A percentile compares a stretch with the other conserved stretches of the same genome.
Evolutionary conservation across 2,888 invertebrate genomes (phyloP).

Genomic region (Cabera pusaria): DNA sequence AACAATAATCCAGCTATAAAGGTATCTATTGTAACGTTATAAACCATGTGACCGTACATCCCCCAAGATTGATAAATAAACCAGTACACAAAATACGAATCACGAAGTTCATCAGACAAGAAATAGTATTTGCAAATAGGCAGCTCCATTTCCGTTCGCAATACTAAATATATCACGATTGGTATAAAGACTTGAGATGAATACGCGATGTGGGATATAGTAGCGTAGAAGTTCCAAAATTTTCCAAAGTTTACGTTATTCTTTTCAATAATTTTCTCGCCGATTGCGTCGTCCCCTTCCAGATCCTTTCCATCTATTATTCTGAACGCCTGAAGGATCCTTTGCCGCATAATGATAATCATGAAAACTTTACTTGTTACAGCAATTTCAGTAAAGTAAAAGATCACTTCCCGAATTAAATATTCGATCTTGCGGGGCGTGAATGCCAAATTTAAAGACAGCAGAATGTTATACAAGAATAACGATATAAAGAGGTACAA

Average conservation of each 20-base stretch:
- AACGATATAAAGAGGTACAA: slow-evolving; percentile 46
- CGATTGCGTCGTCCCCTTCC: slow-evolving; percentile 42
- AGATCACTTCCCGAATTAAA: slow-evolving; percentile 59
- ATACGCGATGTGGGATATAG: slow-evolving; percentile 46
- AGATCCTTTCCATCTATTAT: slow-evolving; percentile 56
- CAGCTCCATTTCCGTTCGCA: slow-evolving; percentile 43
- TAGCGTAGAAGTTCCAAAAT: slow-evolving; percentile 41
- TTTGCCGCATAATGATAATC: slow-evolving; percentile 48
- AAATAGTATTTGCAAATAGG: slow-evolving; percentile 69
- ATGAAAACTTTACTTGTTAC: slow-evolving; percentile 55
- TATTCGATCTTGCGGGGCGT: slow-evolving; percentile 58
- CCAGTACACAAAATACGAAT: slow-evolving; percentile 48
- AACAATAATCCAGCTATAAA: slow-evolving; percentile 57
- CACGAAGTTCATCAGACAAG: slow-evolving; percentile 47
- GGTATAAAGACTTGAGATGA: slow-evolving; percentile 45
- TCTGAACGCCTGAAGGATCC: slow-evolving; percentile 49
- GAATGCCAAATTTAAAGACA: slow-evolving; percentile 56
- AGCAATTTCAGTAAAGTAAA: slow-evolving; percentile 56
- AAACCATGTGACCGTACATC: slow-evolving; percentile 64
- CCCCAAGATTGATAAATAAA: slow-evolving; percentile 59
- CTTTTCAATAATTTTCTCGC: slow-evolving; percentile 41
- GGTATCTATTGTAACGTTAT: slow-evolving; percentile 57
- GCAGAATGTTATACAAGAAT: slow-evolving; percentile 49
- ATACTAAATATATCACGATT: slow-evolving; percentile 43
- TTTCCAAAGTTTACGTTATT: slow-evolving; percentile 40